Conservation (phyloP, 2,797 vertebrate genomes). For the Amniataba percoides region DNA sequence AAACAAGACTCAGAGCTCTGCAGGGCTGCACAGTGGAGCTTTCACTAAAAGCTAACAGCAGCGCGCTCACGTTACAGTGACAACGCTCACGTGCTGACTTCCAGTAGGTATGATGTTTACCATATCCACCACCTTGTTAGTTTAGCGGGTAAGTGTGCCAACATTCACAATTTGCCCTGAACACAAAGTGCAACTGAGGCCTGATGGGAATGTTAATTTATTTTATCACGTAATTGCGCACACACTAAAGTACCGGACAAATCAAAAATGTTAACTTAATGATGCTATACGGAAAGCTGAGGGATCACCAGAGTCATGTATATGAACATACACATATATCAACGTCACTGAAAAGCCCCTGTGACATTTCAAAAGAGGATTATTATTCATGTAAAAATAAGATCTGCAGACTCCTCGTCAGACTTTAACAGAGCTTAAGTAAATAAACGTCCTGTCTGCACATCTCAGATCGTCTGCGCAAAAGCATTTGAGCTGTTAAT, state of each 20-base stretch:
- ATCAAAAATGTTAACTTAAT: neutral
- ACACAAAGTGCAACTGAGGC: neutral
- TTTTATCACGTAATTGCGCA: neutral
- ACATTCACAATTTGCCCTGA: neutral
- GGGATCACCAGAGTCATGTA: neutral
- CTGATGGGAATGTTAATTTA: neutral
- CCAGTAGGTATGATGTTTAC: neutral
- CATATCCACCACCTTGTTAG: neutral
- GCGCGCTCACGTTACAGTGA: too few relatives aligned
- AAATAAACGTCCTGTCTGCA: neutral
- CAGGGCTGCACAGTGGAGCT: neutral
- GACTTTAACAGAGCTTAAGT: neutral
- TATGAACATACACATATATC: neutral
- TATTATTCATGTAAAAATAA: neutral
- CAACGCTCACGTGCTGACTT: neutral
- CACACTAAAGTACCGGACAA: neutral
- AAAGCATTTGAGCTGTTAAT: slow-evolving; percentile 32
- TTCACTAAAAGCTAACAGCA: neutral
- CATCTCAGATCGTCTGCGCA: slow-evolving; percentile 1
- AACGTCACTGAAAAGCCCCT: neutral
- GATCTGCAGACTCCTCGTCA: neutral
- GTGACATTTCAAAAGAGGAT: neutral
- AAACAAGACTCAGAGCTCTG: slow-evolving; percentile 1
- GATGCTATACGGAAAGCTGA: neutral
- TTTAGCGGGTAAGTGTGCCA: neutral